Evolutionary conservation across 2,113 vertebrate species (phyloP), one percentile per base, ranked within the genome.

Genomic region (Lagopus muta): DNA sequence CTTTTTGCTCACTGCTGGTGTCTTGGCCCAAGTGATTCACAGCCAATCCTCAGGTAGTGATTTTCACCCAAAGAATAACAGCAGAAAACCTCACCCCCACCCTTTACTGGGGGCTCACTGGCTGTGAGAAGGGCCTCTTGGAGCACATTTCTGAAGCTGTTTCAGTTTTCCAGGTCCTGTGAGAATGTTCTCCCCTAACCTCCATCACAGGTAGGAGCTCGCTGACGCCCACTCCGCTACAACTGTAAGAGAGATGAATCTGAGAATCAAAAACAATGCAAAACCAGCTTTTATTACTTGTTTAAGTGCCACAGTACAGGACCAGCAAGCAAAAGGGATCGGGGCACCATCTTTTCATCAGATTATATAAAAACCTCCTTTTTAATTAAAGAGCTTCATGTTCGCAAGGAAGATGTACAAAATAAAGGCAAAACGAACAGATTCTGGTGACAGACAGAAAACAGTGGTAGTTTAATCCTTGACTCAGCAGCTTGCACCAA

Each of bases 341-440:
- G 48, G 45, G 70, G 81, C 47, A 62, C 79, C 40, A 30, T 84
- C 47, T 81, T 25, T 45, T 64, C 79, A 64, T 34, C 4, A 42
- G 32, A 47, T 90, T 36, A 76, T 90, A 76, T 13, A 72, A 87
- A 71, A 90, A 89, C 16, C 78, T 45, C 34, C 54, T 45, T 65
- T 45, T 89, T 74, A 62, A 22, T 65, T 65, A 32, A 48, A 76
- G 36, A 54, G 25, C 66, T 43, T 69, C 60, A 64, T 4, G 22
- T 62, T 81, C 60, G 69, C 45, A 90, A 43, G 36, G 48, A 77
- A 69, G 48, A 91, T 40, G 43, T 65, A 93, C 71, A 88, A 84
- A 92, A 52, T 13, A 61, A 55, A 74, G 70, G 34, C 43, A 62
- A 64, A 72, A 72, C 62, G 36, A 67, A 27, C 24, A 76, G 28